Base-by-base conservation (phyloP, 2,888 invertebrate genomes). In the Acleris literana region DNA sequence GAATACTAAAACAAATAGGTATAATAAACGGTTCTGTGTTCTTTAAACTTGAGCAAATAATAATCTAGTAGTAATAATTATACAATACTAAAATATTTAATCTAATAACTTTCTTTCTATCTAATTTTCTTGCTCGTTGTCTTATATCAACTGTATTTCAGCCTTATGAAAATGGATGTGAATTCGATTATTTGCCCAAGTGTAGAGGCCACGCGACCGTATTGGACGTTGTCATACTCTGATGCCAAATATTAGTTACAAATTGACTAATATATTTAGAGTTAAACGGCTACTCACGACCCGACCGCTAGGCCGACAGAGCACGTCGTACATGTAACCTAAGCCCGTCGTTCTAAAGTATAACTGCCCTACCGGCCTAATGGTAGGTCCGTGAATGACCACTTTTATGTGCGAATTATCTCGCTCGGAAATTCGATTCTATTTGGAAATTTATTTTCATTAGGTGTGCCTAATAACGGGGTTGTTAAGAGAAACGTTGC, bases 231-330 rank as follows among this genome's bases (percentile, higher is more conserved):
- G 74, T 81, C 80, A 78, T 80, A 83, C 77, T 83, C 82, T 81
- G 83, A 86, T 85, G 87, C 86, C 87, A 87, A 88, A 87, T 86
- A 85, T 87, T 87, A 82, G 87, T 87, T 85, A 79, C 72, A 76
- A 70, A 69, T 72, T 79, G 77, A 82, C 83, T 85, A 83, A 82
- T 85, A 84, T 83, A 77, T 66, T 69, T 71, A 69, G 56, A 70
- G 69, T 62, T 66, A 56, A 61, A 60, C 49, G 11, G 7, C 55
- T 55, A 46, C 55, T 51, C 18, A 2, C 25, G 55, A 16, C 33
- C 44, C 25, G 54, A 55, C 25, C 48, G 17, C 13, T 16, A 11
- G 44, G 25, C 18, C 29, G 20, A 44, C 44, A 20, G 20, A 16
- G 43, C 16, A 18, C 11, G 39, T 9, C 1, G 29, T 2, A 29